Base-by-base conservation (phyloP, 2,113 vertebrate species). In the Cochlearius cochlearius region DNA sequence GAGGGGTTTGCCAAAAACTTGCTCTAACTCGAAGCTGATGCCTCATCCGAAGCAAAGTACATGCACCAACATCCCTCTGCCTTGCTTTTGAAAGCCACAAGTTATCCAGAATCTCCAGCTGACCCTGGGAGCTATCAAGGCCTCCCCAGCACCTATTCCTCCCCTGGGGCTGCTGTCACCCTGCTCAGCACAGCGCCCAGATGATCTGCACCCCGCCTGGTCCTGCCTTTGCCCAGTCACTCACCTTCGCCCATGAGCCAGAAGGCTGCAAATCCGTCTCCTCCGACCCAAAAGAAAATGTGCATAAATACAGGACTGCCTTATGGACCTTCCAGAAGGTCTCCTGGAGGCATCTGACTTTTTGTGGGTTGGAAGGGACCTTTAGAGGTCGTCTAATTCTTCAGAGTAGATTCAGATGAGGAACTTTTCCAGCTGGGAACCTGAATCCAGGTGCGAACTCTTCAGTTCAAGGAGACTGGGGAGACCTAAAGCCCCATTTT, bases 281-380 rank as follows among this genome's bases (percentile, higher is more conserved):
- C 29, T 81, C 10, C 12, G 4, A 23, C 41, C 55, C 36, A 18
- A 60, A 79, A 75, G 25, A n/a, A 53, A 52, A 29, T 2, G 0
- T 8, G 1, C 26, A 36, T 26, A 41, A 60, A 66, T 34, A 23
- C 0, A 83, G 5, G 16, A 38, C 20, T 21, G 45, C n/a, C n/a
- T n/a, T 59, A 23, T 58, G 36, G 41, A 17, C 12, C 30, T 49
- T 32, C 32, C n/a, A 80, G 34, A 58, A 55, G 27, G 14, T 43
- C 52, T 59, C 0, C 0, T 43, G 68, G 29, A 34, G 36, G 34
- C 29, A 45, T n/a, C 30, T 69, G 69, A 15, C 6, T 68, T 43
- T 13, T 43, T 43, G 14, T 43, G 15, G 41, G 6, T 15, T 43
- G 41, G 41, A 43, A 43, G 41, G 15, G 14, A 43, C 41, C 5